These are phyloP conservation scores for Graptemys geographica DNA, from an alignment of 2,797 vertebrate species.

Conservation along the genomic window DNA sequence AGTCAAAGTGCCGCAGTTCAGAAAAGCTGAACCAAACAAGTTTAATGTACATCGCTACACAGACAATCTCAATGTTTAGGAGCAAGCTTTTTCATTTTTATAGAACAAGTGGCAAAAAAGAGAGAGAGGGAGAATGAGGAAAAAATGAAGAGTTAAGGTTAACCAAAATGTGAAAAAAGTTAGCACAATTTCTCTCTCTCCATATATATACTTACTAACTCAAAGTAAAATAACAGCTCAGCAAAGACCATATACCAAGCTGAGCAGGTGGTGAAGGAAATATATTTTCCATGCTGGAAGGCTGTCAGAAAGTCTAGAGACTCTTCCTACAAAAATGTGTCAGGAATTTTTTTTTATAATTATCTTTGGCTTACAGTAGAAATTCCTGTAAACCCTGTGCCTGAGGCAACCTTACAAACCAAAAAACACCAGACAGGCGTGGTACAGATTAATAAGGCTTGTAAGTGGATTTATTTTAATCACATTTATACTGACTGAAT, in stretches of 20 bases:
- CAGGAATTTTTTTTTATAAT: conserved; percentile 12
- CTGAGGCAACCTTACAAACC: conserved; percentile 18
- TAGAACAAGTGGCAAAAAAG: neutral
- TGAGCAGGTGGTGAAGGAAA: neutral
- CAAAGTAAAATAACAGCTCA: neutral
- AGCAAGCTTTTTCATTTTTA: neutral
- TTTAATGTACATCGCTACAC: neutral
- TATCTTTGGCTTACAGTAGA: conserved; percentile 43
- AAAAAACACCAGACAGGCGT: neutral
- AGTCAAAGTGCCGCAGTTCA: neutral
- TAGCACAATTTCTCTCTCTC: neutral
- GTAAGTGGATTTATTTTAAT: conserved; percentile 51
- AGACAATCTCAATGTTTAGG: neutral
- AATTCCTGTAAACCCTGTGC: conserved; percentile 26
- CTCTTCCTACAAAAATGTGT: conserved; percentile 11
- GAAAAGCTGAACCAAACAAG: neutral
- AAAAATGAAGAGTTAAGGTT: neutral
- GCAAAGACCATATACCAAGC: neutral
- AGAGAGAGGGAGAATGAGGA: neutral
- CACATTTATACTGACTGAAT: conserved; percentile 33
- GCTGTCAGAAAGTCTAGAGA: neutral
- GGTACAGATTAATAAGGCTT: neutral
- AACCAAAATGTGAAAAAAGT: neutral
- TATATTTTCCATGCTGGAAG: conserved; percentile 9
- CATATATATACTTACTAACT: neutral